Conservation (phyloP, 1,140 invertebrate genomes). For the Idris sp. region DNA sequence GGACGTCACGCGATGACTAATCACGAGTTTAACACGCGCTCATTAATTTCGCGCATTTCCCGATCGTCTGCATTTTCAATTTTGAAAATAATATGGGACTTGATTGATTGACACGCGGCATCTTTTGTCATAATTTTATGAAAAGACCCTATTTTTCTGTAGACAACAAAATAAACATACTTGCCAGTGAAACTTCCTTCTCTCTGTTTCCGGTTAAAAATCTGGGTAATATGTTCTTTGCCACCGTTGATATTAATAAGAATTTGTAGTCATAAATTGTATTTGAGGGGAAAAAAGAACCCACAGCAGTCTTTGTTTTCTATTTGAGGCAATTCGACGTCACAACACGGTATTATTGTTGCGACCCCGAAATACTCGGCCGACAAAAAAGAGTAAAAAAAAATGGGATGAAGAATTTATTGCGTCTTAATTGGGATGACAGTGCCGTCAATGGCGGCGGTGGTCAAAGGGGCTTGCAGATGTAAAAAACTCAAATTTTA, state of each 20-base stretch:
- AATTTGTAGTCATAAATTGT: conserved; percentile 38
- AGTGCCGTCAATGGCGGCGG: conserved; percentile 76
- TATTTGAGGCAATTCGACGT: conserved; percentile 55
- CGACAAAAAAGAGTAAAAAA: conserved; percentile 36
- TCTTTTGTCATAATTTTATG: conserved; percentile 36
- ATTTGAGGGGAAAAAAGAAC: conserved; percentile 23
- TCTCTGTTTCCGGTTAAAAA: too few relatives aligned
- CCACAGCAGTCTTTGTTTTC: conserved; percentile 41
- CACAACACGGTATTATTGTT: conserved; percentile 50
- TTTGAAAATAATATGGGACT: conserved; percentile 15
- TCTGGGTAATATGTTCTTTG: too few relatives aligned
- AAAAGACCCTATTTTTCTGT: conserved; percentile 3
- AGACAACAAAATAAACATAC: too few relatives aligned
- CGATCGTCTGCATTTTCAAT: conserved; percentile 27
- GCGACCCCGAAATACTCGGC: conserved; percentile 34
- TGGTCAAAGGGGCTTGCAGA: conserved; percentile 69
- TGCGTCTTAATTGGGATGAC: conserved; percentile 76
- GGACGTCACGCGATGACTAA: conserved; percentile 43
- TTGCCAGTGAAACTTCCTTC: too few relatives aligned
- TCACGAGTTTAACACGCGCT: conserved; percentile 35
- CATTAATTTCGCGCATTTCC: conserved; percentile 39
- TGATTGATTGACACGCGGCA: conserved; percentile 39
- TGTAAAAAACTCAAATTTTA: conserved; percentile 77
- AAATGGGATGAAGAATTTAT: conserved; percentile 69
- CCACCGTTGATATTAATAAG: too few relatives aligned